phyloP scores from a whole-genome alignment of 2,888 invertebrate genomes.

The Operophtera brumata region DNA sequence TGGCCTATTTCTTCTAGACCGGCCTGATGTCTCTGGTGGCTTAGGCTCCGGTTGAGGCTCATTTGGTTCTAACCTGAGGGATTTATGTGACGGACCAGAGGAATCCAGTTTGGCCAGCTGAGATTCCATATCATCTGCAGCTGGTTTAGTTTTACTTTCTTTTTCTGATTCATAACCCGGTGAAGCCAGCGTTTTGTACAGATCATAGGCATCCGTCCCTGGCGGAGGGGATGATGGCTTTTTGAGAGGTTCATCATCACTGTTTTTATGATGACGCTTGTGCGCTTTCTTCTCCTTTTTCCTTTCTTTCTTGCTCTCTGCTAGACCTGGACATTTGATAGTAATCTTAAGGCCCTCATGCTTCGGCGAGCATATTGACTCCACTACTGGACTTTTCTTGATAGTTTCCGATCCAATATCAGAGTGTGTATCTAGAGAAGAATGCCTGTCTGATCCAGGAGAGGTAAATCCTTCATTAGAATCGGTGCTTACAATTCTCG shows the following conservation, averaged over 20 bases:
- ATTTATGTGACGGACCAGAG: constrained; percentile 46
- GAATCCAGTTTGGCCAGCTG: constrained; percentile 66
- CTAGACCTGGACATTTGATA: constrained; percentile 70
- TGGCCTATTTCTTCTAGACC: constrained; percentile 72
- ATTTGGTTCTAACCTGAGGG: constrained; percentile 61
- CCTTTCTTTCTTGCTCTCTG: constrained; percentile 68
- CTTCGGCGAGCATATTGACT: constrained; percentile 74
- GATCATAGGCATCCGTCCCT: constrained; percentile 73
- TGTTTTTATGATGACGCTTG: constrained; percentile 70
- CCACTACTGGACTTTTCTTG: constrained; percentile 68
- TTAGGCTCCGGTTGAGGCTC: constrained; percentile 69
- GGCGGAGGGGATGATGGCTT: constrained; percentile 75
- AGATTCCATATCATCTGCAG: constrained; percentile 63
- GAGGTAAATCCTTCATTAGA: constrained; percentile 82
- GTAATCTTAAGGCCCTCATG: constrained; percentile 78
- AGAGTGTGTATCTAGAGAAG: constrained; percentile 71
- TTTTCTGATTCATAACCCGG: constrained; percentile 60
- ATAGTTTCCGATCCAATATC: constrained; percentile 64
- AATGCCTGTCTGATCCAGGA: constrained; percentile 76
- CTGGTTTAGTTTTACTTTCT: constrained; percentile 47
- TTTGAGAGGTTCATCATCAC: constrained; percentile 62
- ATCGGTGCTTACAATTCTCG: constrained; percentile 83
- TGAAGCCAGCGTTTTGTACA: constrained; percentile 77
- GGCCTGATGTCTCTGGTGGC: constrained; percentile 65
- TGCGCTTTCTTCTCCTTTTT: constrained; percentile 76